Evolutionary conservation across 2,888 invertebrate genomes (phyloP).

Genomic region (Macaria liturata): DNA sequence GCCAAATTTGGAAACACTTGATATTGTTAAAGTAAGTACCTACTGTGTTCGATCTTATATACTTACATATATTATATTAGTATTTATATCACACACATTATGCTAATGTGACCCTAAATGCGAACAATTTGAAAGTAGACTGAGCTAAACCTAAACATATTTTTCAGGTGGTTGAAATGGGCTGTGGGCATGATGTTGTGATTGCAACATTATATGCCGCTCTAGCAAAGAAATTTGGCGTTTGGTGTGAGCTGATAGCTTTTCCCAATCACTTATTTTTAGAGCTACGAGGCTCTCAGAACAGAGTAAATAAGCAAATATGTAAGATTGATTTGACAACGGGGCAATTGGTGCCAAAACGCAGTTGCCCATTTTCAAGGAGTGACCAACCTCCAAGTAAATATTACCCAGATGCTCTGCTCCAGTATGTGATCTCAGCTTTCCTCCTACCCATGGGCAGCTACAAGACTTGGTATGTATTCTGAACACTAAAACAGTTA

Average conservation of each 20-base stretch:
- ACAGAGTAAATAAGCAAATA: conserved; percentile 15
- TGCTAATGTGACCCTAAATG: no score
- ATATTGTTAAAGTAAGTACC: conserved; percentile 39
- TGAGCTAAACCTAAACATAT: no score
- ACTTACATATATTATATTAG: no score
- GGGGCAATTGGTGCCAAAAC: conserved; percentile 51
- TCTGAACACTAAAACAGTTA: background rate
- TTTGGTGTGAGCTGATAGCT: conserved; percentile 54
- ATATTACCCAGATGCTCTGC: conserved; percentile 52
- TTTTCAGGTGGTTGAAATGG: conserved; percentile 53
- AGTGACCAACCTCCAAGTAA: conserved; percentile 14
- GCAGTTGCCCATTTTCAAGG: conserved; percentile 55
- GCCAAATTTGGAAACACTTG: conserved; percentile 50
- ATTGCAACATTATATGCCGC: conserved; percentile 58
- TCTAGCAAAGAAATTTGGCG: conserved; percentile 57
- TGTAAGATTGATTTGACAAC: conserved; percentile 53
- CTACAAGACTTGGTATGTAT: conserved; percentile 51
- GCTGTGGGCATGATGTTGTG: conserved; percentile 49
- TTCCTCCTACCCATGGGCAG: conserved; percentile 53
- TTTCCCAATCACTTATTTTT: conserved; percentile 66
- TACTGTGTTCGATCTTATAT: no score
- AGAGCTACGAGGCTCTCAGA: conserved; percentile 50
- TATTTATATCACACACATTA: no score
- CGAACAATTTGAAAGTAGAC: no score
- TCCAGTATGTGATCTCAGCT: conserved; percentile 49